Evolutionary conservation across 2,113 vertebrate genomes (phyloP), one percentile per base, ranked within the genome.

Genomic region (Eolophus roseicapilla): DNA sequence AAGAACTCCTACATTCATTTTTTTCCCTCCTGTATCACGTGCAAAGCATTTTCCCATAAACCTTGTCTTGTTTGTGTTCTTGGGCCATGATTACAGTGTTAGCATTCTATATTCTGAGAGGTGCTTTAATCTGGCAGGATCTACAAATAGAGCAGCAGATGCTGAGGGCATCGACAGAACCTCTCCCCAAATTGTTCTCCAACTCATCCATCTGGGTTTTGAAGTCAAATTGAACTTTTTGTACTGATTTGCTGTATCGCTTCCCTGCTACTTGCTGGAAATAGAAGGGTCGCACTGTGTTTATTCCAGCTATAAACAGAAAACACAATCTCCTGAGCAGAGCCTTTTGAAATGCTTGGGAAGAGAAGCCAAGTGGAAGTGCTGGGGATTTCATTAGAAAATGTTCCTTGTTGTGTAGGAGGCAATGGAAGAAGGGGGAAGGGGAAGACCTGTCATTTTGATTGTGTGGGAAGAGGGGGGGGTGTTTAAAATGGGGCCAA

Each of bases 81-180:
- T 29, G 23, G 47, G 80, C 88, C n/a, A 13, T 21, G 43, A 37
- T n/a, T 82, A 41, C 59, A 81, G 37, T 1, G 0, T 39, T 78
- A 52, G 37, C 85, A 69, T 88, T 68, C 37, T 17, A 5, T 52
- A 64, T 88, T 84, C 74, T 62, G 59, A 67, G 78, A 55, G 2
- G 5, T 29, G 50, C 20, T 90, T 83, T 77, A 53, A 52, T 69
- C 90, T 69, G 69, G 69, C 65, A 84, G 69, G 65, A 70, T 37
- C 80, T 79, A 70, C 83, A 82, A 82, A 88, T 29, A 88, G 90
- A 94, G 65, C 95, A 82, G 84, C 83, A 88, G 87, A 85, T 91
- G 75, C 83, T 85, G 80, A 78, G 90, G 93, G 73, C 80, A 88
- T 37, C 1, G 8, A 20, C 20, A 62, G 77, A 82, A 83, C 81